Percentiles rank a stretch among this genome's conserved stretches.
Evolutionary conservation across 2,888 invertebrate genomes (phyloP).

Genomic region (Lutraria lutraria): DNA sequence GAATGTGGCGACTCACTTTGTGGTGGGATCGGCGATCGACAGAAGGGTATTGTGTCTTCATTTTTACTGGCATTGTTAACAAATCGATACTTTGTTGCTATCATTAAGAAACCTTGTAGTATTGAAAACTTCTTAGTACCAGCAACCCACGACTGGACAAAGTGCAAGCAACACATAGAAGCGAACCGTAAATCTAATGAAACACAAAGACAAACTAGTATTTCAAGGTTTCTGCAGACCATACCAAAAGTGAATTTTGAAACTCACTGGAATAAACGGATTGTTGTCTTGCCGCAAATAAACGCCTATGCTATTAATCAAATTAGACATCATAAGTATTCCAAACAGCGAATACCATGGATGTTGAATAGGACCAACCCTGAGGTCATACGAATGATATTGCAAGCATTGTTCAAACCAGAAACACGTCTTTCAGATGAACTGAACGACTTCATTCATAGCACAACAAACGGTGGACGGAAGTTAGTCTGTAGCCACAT

Average conservation of each 20-base stretch:
- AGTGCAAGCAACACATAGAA: constrained; percentile 20
- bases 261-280: background rate
- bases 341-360: constrained; percentile 19
- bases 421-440: background rate
- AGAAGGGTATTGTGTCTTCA: constrained; percentile 55
- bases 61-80: constrained; percentile 48
- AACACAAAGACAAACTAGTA: background rate
- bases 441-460: background rate
- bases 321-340: constrained; percentile 4
- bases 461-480: background rate
- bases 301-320: constrained; percentile 13
- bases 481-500: constrained; percentile 54
- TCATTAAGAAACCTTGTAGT: constrained; percentile 47
- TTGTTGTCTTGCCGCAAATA: background rate
- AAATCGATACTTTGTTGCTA: constrained; percentile 50
- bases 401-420: constrained; percentile 38
- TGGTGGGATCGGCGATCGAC: constrained; percentile 58
- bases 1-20: constrained; percentile 41
- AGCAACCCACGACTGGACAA: constrained; percentile 48
- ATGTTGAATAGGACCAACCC: constrained; percentile 28
- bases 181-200: background rate
- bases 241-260: constrained; percentile 17
- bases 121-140: constrained; percentile 41
- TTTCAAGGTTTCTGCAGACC: background rate
- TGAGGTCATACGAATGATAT: constrained; percentile 26